Evolutionary conservation across 2,888 invertebrate genomes (phyloP).

Genomic region (Brachypalpus laphriformis): DNA sequence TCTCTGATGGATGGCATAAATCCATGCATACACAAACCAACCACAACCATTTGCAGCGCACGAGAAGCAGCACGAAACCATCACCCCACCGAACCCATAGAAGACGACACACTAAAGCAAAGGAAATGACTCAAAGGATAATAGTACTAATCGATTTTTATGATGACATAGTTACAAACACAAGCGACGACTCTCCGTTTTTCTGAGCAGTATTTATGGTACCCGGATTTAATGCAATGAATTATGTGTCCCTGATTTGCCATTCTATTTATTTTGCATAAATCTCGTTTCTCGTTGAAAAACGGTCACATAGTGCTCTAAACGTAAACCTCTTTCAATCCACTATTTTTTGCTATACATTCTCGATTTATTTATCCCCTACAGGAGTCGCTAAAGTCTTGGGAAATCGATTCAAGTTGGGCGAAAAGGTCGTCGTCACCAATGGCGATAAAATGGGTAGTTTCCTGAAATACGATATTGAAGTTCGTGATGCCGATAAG

Average conservation of each 20-base stretch:
- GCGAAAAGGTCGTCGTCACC: constrained; percentile 81
- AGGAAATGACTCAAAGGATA: constrained; percentile 72
- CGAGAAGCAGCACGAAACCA: constrained; percentile 26
- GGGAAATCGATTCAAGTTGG: constrained; percentile 79
- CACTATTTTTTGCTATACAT: neutral
- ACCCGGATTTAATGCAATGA: constrained; percentile 78
- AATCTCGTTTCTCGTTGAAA: constrained; percentile 44
- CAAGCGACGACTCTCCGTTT: constrained; percentile 58
- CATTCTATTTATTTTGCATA: constrained; percentile 72
- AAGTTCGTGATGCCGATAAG: constrained; percentile 82
- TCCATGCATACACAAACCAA: constrained; percentile 48
- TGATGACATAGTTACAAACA: constrained; percentile 74
- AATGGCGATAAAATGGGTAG: constrained; percentile 80
- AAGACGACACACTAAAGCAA: constrained; percentile 43
- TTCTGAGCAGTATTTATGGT: constrained; percentile 77
- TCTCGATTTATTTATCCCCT: constrained; percentile 36
- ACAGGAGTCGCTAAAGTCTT: constrained; percentile 81
- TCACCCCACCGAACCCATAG: constrained; percentile 18
- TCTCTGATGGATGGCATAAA: constrained; percentile 58
- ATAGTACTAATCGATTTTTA: constrained; percentile 78
- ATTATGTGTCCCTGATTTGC: constrained; percentile 77
- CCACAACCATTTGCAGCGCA: constrained; percentile 38
- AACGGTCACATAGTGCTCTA: constrained; percentile 30
- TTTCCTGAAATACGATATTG: constrained; percentile 82
- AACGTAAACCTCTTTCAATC: constrained; percentile 26